Evolutionary conservation across 2,797 vertebrate species (phyloP), one percentile per base, ranked within the genome.

Genomic region (Novumbra hubbsi): DNA sequence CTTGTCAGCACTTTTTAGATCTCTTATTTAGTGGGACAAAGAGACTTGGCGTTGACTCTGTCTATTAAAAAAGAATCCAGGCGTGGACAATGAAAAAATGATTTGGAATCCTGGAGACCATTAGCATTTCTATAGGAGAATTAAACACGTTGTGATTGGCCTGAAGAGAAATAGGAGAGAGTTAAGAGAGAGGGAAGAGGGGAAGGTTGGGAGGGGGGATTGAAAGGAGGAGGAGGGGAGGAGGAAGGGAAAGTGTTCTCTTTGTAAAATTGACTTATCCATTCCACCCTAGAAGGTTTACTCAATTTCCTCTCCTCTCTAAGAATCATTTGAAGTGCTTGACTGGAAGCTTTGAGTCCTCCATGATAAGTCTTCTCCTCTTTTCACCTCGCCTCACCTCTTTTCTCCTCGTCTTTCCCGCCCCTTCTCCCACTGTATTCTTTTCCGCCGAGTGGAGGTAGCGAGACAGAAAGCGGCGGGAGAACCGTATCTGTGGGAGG

Each of bases 61-160:
- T 57, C 52, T 11, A 21, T 24, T 12, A 24, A 21, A 52, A 52
- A 21, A 21, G 52, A 24, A 21, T 24, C 7, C 8, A n/a, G 52
- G 52, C 52, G 9, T 9, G 52, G 52, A 91, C 65, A 92, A 91
- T 86, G 41, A 74, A 76, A 86, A 88, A 87, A 85, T 87, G 72
- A 89, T 89, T 88, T 86, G 52, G 83, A 84, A 87, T 83, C 82
- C 88, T 74, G 70, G 70, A 78, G 75, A 76, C 73, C 84, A 93
- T 92, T 91, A 90, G 89, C 91, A 92, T 92, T 87, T 92, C 90
- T 92, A 92, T 92, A 85, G 88, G 78, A 85, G 81, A 83, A 89
- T 91, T 92, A 91, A 74, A 50, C 9, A 28, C 69, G 66, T 63
- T 72, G 41, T 69, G 68, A 76, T 78, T 74, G 63, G 48, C 60